These are phyloP conservation scores for Antechinus flavipes DNA, from an alignment of 2,113 vertebrate genomes.

Conservation along the genomic window DNA sequence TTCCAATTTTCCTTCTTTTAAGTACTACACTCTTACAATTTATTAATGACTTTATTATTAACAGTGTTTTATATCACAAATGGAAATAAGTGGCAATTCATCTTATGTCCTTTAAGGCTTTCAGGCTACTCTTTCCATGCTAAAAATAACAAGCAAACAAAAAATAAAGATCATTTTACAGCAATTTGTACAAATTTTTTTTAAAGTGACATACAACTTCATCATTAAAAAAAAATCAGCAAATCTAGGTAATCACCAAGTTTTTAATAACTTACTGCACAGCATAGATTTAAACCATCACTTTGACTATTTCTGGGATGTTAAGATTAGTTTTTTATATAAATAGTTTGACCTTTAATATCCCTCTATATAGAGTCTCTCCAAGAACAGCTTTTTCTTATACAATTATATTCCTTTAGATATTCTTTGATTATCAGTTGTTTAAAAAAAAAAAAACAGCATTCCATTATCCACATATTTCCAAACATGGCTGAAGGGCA, in stretches of 20 bases:
- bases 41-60: neutral
- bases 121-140: neutral
- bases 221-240: conserved; percentile 41
- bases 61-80: neutral
- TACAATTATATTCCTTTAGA: neutral
- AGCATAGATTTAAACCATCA: neutral
- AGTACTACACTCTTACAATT: neutral
- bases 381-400: neutral
- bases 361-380: neutral
- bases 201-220: conserved; percentile 11
- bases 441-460: neutral
- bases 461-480: neutral
- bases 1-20: neutral
- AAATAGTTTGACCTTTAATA: neutral
- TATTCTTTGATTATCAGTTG: neutral
- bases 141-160: neutral
- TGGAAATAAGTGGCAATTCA: neutral
- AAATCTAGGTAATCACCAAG: conserved; percentile 23
- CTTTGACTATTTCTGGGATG: neutral
- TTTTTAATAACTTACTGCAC: conserved; percentile 62
- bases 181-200: conserved; percentile 15
- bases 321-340: conserved; percentile 27
- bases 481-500: neutral
- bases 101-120: neutral
- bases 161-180: neutral